Base-by-base conservation (phyloP, 2,797 vertebrate genomes). In the Hephaestus fuliginosus region DNA sequence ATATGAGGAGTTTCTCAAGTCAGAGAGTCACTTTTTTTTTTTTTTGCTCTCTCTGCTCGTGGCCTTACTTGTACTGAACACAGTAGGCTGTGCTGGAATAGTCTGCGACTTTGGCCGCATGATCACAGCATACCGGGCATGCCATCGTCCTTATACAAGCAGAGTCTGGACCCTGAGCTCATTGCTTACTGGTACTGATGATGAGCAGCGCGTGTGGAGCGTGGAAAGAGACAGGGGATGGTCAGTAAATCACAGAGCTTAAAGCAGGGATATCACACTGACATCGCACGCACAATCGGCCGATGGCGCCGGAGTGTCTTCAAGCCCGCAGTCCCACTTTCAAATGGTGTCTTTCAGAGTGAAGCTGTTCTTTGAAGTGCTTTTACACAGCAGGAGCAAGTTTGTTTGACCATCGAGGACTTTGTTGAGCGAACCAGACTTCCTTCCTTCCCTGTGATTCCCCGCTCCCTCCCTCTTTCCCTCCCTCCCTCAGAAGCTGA, bases 401-500 rank as follows among this genome's bases (percentile, higher is more conserved):
- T 73, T 81, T 83, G 60, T 87, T 79, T 76, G 61, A 33, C 39
- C 7, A 4, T 13, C 20, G 43, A 70, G 43, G 76, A 76, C 46
- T 85, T 79, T 62, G 70, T 70, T 74, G 60, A 68, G 30, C 67
- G 81, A 70, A 85, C 46, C 77, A 62, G 14, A 52, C 81, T 82
- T 87, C 63, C 74, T 86, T 72, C 70, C 64, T 79, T 78, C 66
- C 65, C 48, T 56, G 53, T 86, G 76, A 78, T 81, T 89, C 90
- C 86, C 43, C 60, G 3, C 30, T 33, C 20, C 4, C 52, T 48
- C 15, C 95, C 55, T 1, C 22, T 61, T 5, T 33, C 5, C 30
- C 30, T 33, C 30, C 30, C 6, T 43, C 41, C 28, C 18, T 14
- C 95, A 97, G 97, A 91, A 95, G 95, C 93, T 91, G 93, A 92